Percentiles rank a stretch among this genome's conserved stretches.
Conservation (phyloP, 2,888 invertebrate genomes). For the Lasioglossum zephyrum region DNA sequence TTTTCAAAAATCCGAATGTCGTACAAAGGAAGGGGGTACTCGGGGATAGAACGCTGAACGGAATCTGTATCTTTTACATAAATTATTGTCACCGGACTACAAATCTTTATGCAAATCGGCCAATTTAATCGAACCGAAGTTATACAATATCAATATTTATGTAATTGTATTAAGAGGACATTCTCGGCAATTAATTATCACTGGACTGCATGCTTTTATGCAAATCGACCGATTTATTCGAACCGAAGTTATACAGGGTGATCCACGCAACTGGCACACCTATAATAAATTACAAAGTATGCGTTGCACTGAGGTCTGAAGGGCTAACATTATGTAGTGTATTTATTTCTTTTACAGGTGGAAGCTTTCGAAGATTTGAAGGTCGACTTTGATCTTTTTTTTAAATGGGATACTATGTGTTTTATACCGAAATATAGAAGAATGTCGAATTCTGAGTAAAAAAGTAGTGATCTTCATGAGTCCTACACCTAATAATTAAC, state of each 20-base stretch:
- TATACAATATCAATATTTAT: not conserved
- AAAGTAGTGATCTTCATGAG: too few relatives aligned
- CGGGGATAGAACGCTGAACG: not conserved
- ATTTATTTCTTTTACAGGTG: too few relatives aligned
- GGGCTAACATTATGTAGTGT: too few relatives aligned
- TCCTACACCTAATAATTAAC: too few relatives aligned
- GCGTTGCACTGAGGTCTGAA: not conserved
- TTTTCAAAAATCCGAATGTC: constrained; percentile 25
- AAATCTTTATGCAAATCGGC: not conserved
- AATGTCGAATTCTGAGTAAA: too few relatives aligned
- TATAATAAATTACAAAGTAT: too few relatives aligned
- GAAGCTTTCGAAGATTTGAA: too few relatives aligned
- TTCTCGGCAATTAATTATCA: not conserved
- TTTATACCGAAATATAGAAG: too few relatives aligned
- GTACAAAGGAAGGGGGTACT: not conserved
- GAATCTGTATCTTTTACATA: not conserved
- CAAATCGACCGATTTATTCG: not conserved
- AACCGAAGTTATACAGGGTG: too few relatives aligned
- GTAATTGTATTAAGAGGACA: not conserved
- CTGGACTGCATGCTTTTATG: not conserved
- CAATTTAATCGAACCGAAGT: not conserved
- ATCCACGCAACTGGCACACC: too few relatives aligned
- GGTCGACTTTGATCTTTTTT: too few relatives aligned
- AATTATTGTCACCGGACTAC: not conserved
- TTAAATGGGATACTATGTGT: too few relatives aligned